Evolutionary conservation across 2,797 vertebrate genomes (phyloP).

Genomic region (Pelobates cultripes): DNA sequence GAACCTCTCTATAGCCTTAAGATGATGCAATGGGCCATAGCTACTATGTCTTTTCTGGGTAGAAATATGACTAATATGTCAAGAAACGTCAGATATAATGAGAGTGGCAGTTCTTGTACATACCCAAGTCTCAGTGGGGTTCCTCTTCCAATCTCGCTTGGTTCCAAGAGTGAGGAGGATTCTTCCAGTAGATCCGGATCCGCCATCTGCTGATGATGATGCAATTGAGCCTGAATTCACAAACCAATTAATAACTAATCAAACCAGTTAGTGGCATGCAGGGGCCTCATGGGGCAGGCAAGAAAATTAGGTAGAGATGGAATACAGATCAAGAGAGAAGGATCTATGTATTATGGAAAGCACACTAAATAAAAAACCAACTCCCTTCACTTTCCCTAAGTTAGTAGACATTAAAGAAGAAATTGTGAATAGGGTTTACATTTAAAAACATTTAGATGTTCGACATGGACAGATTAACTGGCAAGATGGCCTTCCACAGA

Average conservation of each 20-base stretch:
- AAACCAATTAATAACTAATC: slow-evolving; percentile 86
- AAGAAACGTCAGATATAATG: too few species aligned
- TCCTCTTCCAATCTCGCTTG: slow-evolving; percentile 82
- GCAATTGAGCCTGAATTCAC: slow-evolving; percentile 83
- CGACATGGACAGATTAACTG: too few species aligned
- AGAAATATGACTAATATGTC: too few species aligned
- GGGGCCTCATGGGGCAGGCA: slow-evolving; percentile 76
- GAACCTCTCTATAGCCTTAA: too few species aligned
- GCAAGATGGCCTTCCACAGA: too few species aligned
- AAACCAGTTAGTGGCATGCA: slow-evolving; percentile 86
- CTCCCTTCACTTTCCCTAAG: not conserved
- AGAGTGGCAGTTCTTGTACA: slow-evolving; percentile 14
- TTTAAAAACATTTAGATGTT: not conserved
- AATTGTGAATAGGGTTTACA: too few species aligned
- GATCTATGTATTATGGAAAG: slow-evolving; percentile 36
- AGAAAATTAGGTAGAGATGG: slow-evolving; percentile 58
- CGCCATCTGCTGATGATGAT: slow-evolving; percentile 94
- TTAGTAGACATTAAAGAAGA: too few species aligned
- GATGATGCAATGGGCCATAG: too few species aligned
- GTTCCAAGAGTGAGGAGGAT: slow-evolving; percentile 87
- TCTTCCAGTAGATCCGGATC: slow-evolving; percentile 96
- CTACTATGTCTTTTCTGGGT: too few species aligned
- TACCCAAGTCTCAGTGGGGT: slow-evolving; percentile 92
- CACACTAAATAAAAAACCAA: not conserved
- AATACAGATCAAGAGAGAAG: slow-evolving; percentile 17